Evolutionary conservation across 2,888 invertebrate genomes (phyloP).

Genomic region (Pteria penguin): DNA sequence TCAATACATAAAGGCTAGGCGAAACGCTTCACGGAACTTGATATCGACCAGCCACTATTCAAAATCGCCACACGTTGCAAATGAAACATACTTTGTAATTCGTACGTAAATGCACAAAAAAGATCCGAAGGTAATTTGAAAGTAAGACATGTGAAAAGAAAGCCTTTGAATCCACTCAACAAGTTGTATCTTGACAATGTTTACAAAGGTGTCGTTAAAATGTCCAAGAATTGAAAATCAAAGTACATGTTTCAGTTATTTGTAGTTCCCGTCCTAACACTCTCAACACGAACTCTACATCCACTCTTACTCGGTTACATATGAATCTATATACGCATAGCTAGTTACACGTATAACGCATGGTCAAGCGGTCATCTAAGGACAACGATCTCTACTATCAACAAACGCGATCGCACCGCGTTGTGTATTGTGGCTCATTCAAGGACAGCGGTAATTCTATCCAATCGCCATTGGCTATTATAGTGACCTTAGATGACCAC

Average conservation of each 20-base stretch:
- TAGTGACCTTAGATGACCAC: conserved; percentile 35
- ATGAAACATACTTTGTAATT: not conserved
- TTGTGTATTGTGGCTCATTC: not conserved
- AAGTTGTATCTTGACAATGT: no score
- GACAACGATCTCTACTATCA: conserved; percentile 29
- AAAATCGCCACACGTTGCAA: conserved; percentile 1
- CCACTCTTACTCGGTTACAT: no score
- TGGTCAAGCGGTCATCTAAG: conserved; percentile 34
- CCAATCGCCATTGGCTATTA: conserved; percentile 9
- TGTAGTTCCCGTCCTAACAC: no score
- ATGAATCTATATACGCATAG: no score
- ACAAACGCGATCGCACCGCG: conserved; percentile 8
- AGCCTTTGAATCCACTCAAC: no score
- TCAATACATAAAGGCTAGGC: not conserved
- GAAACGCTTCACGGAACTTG: conserved; percentile 7
- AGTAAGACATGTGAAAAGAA: no score
- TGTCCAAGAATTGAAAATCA: no score
- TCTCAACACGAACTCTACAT: no score
- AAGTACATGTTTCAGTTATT: no score
- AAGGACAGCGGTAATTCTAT: not conserved
- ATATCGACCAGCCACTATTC: not conserved
- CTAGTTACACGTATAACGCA: not conserved
- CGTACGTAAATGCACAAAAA: conserved; percentile 1
- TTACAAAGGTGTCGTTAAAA: no score
- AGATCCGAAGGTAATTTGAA: no score